Evolutionary conservation across 2,888 invertebrate species (phyloP).

Genomic region (Gastracanthus pulcherrimus): DNA sequence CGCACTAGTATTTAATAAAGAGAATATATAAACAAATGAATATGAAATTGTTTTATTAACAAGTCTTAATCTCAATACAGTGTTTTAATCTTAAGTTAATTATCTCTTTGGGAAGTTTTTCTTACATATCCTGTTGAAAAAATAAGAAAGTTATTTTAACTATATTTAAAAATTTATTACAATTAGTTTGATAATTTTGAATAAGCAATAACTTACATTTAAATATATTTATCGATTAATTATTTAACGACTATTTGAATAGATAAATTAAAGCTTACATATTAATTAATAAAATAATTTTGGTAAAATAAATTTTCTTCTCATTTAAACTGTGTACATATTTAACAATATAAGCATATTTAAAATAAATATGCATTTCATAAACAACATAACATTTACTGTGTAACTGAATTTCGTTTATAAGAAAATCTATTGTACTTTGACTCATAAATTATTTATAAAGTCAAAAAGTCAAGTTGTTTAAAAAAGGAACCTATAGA

Average conservation of each 20-base stretch:
- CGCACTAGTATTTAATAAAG: neutral
- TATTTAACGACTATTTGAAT: slow-evolving; percentile 39
- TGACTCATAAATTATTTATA: neutral
- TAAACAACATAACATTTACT: slow-evolving; percentile 48
- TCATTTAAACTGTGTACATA: slow-evolving; percentile 42
- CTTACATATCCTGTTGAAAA: slow-evolving; percentile 29
- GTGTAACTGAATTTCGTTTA: too few relatives aligned
- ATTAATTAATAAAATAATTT: slow-evolving; percentile 51
- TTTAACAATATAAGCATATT: slow-evolving; percentile 47
- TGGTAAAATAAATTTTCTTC: slow-evolving; percentile 48
- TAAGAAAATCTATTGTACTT: too few relatives aligned
- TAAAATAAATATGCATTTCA: slow-evolving; percentile 16
- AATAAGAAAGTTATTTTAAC: slow-evolving; percentile 28
- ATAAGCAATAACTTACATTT: slow-evolving; percentile 24
- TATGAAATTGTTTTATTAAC: slow-evolving; percentile 47
- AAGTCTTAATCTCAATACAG: slow-evolving; percentile 58
- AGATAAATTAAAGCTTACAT: slow-evolving; percentile 56
- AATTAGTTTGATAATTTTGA: slow-evolving; percentile 22
- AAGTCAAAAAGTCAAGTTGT: neutral
- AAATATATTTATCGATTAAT: slow-evolving; percentile 28
- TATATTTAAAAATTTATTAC: slow-evolving; percentile 38
- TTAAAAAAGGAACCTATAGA: neutral
- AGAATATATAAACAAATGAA: slow-evolving; percentile 40
- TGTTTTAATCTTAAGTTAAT: slow-evolving; percentile 36
- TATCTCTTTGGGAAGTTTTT: slow-evolving; percentile 58